Base-by-base conservation (phyloP, 1,140 invertebrate species). In the Dolichoris vasculosae region DNA sequence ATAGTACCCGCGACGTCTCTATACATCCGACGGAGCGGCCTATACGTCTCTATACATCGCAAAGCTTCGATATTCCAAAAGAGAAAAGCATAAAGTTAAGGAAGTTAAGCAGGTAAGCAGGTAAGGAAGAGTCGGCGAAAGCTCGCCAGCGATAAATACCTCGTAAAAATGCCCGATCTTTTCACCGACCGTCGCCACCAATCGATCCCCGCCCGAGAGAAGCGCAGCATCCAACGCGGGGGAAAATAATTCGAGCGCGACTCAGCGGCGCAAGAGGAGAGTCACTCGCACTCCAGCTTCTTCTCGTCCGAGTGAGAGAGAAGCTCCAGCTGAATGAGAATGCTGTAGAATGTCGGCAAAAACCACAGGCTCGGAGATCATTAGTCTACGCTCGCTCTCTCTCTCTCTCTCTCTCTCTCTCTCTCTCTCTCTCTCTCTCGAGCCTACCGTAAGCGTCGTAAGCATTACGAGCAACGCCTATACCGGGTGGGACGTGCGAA, bases 301-400 rank as follows among this genome's bases (percentile, higher is more conserved):
- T 43, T 48, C 63, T 26, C 79, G 64, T 77, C 63, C 38, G 63
- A 26, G 48, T 80, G n/a, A 63, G 13, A 64, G 51, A 11, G 82
- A 90, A 90, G 88, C 91, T 92, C 90, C 90, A 92, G 91, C 90
- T 90, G 90, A 93, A 93, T 92, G 92, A 89, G 92, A 93, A 93
- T 93, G 92, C 90, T 92, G 92, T 93, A 93, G 92, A 93, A 93
- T 93, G 92, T 87, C 90, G 90, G 89, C 92, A 93, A 93, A 93
- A 93, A 93, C 91, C 91, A 87, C 91, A 93, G 84, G 91, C 90
- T 89, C 87, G 89, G 88, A 88, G 90, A 93, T 93, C 92, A 93
- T 93, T 93, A 93, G 92, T 93, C 92, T 92, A 92, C 89, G 87
- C 89, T 88, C 88, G 89, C 88, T 71, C 55, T 86, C 75, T 78